Evolutionary conservation across 2,797 vertebrate species (phyloP).

Genomic region (Hemitrygon akajei): DNA sequence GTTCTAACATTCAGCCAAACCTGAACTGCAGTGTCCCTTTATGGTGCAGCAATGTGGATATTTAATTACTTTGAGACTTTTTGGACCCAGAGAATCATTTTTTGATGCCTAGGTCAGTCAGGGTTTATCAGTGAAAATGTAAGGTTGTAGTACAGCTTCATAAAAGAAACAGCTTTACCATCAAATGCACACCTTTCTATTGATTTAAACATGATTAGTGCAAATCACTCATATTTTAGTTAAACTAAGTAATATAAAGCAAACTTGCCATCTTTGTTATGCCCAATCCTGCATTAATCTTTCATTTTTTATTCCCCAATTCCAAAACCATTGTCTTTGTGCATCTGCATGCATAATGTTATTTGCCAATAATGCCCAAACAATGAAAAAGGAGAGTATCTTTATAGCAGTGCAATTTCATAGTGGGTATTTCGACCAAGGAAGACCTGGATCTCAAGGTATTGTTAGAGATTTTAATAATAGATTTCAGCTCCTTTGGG

Average conservation of each 20-base stretch:
- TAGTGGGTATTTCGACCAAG: not conserved
- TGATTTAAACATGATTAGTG: not conserved
- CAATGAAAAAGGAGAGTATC: not conserved
- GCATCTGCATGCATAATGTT: not conserved
- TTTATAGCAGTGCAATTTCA: not conserved
- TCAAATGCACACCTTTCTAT: not conserved
- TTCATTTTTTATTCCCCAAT: not conserved
- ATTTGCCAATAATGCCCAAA: not conserved
- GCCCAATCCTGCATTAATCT: not conserved
- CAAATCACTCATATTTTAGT: not conserved
- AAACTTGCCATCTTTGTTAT: not conserved
- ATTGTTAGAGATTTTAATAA: not conserved
- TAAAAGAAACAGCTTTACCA: constrained; percentile 14
- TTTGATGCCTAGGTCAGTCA: not conserved
- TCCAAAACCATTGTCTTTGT: not conserved
- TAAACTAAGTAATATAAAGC: not conserved
- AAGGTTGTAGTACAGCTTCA: not conserved
- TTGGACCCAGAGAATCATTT: constrained; percentile 15
- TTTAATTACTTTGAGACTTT: not conserved
- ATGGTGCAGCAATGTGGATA: not conserved
- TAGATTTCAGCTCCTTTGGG: not conserved
- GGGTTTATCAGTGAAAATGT: not conserved
- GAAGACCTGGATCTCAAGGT: not conserved
- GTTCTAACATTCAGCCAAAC: not conserved
- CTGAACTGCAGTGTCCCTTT: not conserved